Percentiles rank a stretch among this genome's conserved stretches.
Evolutionary conservation across 2,888 invertebrate genomes (phyloP).

Genomic region (Calliphora vomitoria): DNA sequence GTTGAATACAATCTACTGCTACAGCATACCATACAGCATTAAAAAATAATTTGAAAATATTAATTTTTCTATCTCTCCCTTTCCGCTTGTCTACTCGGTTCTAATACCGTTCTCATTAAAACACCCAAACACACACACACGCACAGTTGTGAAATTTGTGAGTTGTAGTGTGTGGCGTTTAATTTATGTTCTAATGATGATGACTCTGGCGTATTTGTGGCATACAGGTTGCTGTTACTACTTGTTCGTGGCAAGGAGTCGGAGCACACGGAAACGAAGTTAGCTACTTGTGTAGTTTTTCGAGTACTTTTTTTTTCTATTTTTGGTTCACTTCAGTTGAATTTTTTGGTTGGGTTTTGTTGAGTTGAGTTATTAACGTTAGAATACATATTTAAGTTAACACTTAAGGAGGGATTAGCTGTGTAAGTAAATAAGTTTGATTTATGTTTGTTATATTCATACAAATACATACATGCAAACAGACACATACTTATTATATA

Average conservation of each 20-base stretch:
- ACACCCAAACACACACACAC: slow-evolving; percentile 6
- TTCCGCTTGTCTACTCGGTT: background rate
- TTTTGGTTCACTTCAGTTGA: slow-evolving; percentile 37
- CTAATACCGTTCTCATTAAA: slow-evolving; percentile 19
- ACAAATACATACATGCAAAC: background rate
- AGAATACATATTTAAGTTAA: slow-evolving; percentile 68
- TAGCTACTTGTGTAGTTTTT: slow-evolving; percentile 53
- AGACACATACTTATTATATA: background rate
- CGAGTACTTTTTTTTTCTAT: background rate
- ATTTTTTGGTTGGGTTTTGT: slow-evolving; percentile 33
- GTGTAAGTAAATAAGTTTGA: slow-evolving; percentile 56
- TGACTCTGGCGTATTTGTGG: slow-evolving; percentile 60
- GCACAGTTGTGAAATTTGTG: slow-evolving; percentile 22
- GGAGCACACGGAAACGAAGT: slow-evolving; percentile 32
- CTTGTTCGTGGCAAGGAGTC: slow-evolving; percentile 9
- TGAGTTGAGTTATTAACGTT: slow-evolving; percentile 54
- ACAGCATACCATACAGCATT: background rate
- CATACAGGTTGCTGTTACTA: slow-evolving; percentile 48
- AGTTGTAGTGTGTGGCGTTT: slow-evolving; percentile 57
- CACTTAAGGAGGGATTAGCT: slow-evolving; percentile 69
- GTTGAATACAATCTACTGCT: background rate
- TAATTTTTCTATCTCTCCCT: slow-evolving; percentile 7
- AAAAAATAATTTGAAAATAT: slow-evolving; percentile 8
- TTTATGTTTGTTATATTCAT: slow-evolving; percentile 54
- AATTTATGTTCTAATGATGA: slow-evolving; percentile 65